Evolutionary conservation across 1,140 invertebrate genomes (phyloP).

Genomic region (Bombus haemorrhoidalis): DNA sequence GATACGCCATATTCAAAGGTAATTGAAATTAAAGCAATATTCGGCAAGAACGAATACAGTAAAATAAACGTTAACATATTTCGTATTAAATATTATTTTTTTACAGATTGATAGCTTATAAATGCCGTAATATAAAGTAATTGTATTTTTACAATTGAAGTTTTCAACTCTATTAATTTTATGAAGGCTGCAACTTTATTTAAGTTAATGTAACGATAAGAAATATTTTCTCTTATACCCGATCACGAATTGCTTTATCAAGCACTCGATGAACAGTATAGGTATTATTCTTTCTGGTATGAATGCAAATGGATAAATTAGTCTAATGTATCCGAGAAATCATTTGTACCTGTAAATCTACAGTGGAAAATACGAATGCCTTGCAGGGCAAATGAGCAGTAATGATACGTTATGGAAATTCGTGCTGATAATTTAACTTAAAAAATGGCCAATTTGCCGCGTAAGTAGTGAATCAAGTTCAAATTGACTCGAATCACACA

Average conservation of each 20-base stretch:
- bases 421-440: background rate
- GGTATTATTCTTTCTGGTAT: background rate
- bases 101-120: no score
- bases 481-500: background rate
- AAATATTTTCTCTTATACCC: background rate
- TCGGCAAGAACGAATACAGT: no score
- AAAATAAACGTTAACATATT: no score
- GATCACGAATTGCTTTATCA: background rate
- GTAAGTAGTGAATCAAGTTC: constrained; percentile 3
- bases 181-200: background rate
- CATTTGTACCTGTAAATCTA: background rate
- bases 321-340: background rate
- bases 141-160: background rate
- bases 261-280: background rate
- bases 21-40: no score
- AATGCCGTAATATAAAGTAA: background rate
- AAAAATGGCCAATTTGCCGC: background rate
- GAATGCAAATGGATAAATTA: constrained; percentile 18
- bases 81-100: no score
- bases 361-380: background rate
- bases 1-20: no score
- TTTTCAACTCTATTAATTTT: background rate
- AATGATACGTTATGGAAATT: constrained; percentile 24
- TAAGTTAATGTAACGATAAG: background rate
- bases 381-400: background rate